Percentiles rank a stretch among this genome's conserved stretches.
Conservation (phyloP, 2,113 vertebrate species). For the Prunella himalayana region DNA sequence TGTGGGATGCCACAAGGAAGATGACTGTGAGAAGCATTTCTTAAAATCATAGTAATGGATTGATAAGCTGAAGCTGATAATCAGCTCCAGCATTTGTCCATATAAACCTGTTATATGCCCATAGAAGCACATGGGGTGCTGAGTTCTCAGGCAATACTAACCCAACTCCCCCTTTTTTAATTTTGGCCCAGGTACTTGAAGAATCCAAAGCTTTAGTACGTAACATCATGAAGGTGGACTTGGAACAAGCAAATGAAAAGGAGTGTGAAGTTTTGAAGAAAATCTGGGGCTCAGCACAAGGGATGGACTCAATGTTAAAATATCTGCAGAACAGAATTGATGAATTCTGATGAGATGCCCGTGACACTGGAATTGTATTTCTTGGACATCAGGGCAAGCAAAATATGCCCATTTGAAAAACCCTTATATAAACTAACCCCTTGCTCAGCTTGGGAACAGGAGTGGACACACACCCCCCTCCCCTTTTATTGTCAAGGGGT, state of each 20-base stretch:
- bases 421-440: not conserved
- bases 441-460: constrained; percentile 54
- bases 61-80: not conserved
- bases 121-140: accelerated
- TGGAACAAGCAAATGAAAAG: constrained; percentile 93
- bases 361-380: constrained; percentile 59
- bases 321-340: constrained; percentile 91
- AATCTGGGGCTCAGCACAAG: constrained; percentile 94
- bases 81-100: accelerated
- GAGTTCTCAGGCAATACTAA: not conserved
- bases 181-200: constrained; percentile 81
- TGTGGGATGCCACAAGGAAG: not conserved
- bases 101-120: not conserved
- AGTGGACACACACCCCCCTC: not conserved
- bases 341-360: constrained; percentile 78
- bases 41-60: no score
- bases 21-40: not conserved
- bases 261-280: constrained; percentile 93
- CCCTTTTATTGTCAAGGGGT: constrained; percentile 63
- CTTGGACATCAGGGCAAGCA: constrained; percentile 36
- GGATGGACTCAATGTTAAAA: constrained; percentile 93
- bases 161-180: not conserved
- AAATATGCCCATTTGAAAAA: constrained; percentile 13
- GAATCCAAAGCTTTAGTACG: constrained; percentile 95
- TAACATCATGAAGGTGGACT: constrained; percentile 82